Percentiles rank a stretch among this genome's conserved stretches.
Conservation (phyloP, 2,888 invertebrate species). For the Ormia ochracea region DNA sequence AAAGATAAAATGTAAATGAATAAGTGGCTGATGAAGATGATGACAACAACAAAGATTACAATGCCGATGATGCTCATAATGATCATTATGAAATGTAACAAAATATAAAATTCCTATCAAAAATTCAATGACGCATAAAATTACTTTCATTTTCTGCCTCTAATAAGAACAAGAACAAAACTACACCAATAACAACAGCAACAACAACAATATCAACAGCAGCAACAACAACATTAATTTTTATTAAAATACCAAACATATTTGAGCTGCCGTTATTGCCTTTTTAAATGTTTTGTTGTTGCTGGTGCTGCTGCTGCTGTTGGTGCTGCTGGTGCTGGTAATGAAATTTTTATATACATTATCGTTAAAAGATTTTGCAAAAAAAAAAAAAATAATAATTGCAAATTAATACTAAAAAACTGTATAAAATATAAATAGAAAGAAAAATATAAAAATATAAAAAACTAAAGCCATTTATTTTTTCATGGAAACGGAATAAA, state of each 20-base stretch:
- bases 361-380: conserved; percentile 25
- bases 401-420: conserved; percentile 31
- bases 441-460: background rate
- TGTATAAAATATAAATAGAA: conserved; percentile 8
- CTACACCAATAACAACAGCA: conserved; percentile 18
- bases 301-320: background rate
- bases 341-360: conserved; percentile 42
- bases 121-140: conserved; percentile 63
- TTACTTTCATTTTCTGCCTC: conserved; percentile 58
- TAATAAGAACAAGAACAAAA: conserved; percentile 19
- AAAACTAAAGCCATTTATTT: too few relatives aligned
- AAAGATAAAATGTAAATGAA: conserved; percentile 8
- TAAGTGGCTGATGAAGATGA: background rate
- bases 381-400: conserved; percentile 10
- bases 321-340: conserved; percentile 3
- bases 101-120: conserved; percentile 57
- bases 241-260: conserved; percentile 27
- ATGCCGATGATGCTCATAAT: conserved; percentile 15
- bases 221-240: background rate
- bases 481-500: too few relatives aligned
- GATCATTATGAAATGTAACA: conserved; percentile 23
- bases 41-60: background rate
- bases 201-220: conserved; percentile 8
- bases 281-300: background rate
- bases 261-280: conserved; percentile 23